Evolutionary conservation across 2,888 invertebrate genomes (phyloP).

Genomic region (Zygothrica quintamaculata): DNA sequence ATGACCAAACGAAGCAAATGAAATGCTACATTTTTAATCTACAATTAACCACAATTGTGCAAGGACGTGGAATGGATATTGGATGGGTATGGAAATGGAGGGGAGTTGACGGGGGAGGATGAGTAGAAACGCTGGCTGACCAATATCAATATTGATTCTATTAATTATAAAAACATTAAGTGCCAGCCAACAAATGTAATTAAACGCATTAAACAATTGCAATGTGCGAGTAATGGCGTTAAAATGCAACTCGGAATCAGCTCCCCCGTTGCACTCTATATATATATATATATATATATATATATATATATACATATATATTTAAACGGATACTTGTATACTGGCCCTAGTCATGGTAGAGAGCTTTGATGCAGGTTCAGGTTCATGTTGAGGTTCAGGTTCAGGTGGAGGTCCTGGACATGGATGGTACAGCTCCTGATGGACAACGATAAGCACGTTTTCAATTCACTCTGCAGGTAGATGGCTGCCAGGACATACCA

Average conservation of each 20-base stretch:
- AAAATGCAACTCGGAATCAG: constrained; percentile 56
- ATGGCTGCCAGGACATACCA: constrained; percentile 1
- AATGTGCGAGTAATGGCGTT: constrained; percentile 63
- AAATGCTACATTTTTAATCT: constrained; percentile 81
- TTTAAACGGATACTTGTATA: background rate
- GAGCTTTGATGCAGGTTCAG: background rate
- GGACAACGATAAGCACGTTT: constrained; percentile 78
- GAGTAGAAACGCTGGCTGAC: constrained; percentile 5
- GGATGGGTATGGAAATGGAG: background rate
- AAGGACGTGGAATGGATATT: background rate
- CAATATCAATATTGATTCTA: constrained; percentile 82
- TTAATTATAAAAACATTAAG: constrained; percentile 83
- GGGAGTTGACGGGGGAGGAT: background rate
- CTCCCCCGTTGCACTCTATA: too few relatives aligned
- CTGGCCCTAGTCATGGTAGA: constrained; percentile 3
- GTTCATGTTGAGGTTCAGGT: constrained; percentile 12
- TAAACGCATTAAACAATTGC: constrained; percentile 81
- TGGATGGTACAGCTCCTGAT: too few relatives aligned
- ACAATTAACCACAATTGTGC: constrained; percentile 81
- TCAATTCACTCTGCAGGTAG: constrained; percentile 69
- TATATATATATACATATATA: too few relatives aligned
- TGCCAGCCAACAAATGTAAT: constrained; percentile 79
- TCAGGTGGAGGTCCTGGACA: too few relatives aligned
- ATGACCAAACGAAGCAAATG: constrained; percentile 64
- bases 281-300: too few relatives aligned